phyloP scores from a whole-genome alignment of 2,797 vertebrate species.

The Rhynchotus rufescens region DNA sequence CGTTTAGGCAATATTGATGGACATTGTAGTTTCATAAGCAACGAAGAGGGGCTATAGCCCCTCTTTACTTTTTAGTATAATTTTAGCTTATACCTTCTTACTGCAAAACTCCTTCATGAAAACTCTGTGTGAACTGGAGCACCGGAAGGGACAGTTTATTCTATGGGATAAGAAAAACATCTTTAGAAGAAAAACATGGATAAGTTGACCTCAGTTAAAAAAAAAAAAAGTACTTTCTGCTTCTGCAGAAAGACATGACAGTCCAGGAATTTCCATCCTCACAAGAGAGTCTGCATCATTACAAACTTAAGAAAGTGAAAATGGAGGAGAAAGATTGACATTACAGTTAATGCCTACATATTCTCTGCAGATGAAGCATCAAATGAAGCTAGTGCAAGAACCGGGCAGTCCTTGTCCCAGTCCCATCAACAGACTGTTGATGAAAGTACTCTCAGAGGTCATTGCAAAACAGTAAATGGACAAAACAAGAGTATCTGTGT shows the following conservation, averaged over 20 bases:
- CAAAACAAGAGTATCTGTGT: neutral
- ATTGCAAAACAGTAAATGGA: neutral
- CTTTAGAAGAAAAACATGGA: neutral
- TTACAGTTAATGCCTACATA: neutral
- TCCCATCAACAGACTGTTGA: neutral
- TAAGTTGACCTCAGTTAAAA: neutral
- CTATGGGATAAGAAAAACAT: neutral
- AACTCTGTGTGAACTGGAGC: neutral
- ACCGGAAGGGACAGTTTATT: neutral
- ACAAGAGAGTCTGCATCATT: neutral
- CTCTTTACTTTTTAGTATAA: neutral
- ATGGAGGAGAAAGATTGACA: neutral
- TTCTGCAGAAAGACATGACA: neutral
- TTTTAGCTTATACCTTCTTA: slow-evolving; percentile 8
- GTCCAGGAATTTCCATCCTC: neutral
- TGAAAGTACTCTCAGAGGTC: neutral
- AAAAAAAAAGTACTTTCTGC: neutral
- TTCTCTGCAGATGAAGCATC: neutral
- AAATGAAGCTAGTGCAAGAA: neutral
- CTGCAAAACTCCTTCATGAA: neutral
- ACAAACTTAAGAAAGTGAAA: neutral
- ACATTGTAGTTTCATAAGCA: slow-evolving; percentile 2
- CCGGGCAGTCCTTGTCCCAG: neutral
- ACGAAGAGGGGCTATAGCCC: neutral
- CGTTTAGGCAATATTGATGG: slow-evolving; percentile 29